Base-by-base conservation (phyloP, 2,113 vertebrate genomes). In the Falco punctatus region DNA sequence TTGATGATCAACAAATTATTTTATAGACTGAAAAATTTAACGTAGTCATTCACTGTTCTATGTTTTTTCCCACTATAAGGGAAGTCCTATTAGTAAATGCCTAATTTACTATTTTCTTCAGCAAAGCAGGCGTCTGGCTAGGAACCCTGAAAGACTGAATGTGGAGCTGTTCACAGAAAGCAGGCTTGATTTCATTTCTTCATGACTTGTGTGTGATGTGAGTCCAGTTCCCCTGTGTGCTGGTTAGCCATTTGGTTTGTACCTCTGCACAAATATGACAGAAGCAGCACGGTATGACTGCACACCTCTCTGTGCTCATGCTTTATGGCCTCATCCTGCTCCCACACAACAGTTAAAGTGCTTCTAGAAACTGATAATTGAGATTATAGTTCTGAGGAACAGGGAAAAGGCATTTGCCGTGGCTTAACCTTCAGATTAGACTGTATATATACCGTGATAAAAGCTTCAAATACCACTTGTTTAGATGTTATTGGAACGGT, bases 231-330 rank as follows among this genome's bases (percentile, higher is more conserved):
- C 13, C 26, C 23, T 52, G 18, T 3, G 3, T 38, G 28, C 28
- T n/a, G n/a, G 12, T 14, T 1, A 58, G 16, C 32, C 17, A 0
- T 46, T 51, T 64, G 24, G 0, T 46, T 51, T 64, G 24, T 23
- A 77, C 11, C 28, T 81, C 33, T 33, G 35, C 55, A 42, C 12
- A 33, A 15, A 16, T 13, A 40, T 0, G 1, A 19, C 23, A 55
- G 23, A 4, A 40, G 16, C 38, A 51, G 20, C 0, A 1, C 2
- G 6, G 13, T 57, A 74, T 0, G 0, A 35, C 48, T 17, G 35
- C 13, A 6, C 0, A 0, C 5, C 17, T 35, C 30, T 33, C 42
- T 38, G 32, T 77, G 19, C 20, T 81, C 7, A 3, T 13, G 28
- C 9, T 73, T 52, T 57, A 24, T 0, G 2, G 18, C 18, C n/a